Percentiles rank a stretch among this genome's conserved stretches.
Conservation (phyloP, 2,113 vertebrate species). For the Chionis minor region DNA sequence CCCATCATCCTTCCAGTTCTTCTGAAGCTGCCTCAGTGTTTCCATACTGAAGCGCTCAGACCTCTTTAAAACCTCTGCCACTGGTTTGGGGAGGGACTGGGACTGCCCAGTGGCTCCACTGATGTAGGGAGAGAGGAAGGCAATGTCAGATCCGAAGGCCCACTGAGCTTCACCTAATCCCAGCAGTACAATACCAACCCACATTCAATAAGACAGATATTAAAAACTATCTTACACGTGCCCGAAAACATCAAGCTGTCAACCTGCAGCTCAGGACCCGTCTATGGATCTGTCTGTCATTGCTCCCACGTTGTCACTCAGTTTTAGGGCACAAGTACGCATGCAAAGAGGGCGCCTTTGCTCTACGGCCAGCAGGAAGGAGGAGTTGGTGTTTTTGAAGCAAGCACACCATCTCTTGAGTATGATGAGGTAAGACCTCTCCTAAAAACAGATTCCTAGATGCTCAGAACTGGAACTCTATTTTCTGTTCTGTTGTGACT, state of each 20-base stretch:
- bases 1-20: not conserved
- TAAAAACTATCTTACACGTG: not conserved
- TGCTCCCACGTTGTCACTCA: not conserved
- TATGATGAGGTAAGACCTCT: not conserved
- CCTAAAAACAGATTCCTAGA: not conserved
- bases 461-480: not conserved
- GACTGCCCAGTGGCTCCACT: not conserved
- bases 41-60: not conserved
- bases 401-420: not conserved
- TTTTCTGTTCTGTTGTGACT: not conserved
- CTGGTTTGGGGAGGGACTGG: not conserved
- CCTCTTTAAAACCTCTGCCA: not conserved
- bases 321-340: not conserved
- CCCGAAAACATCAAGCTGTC: not conserved
- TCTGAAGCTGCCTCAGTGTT: not conserved
- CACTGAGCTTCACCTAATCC: not conserved
- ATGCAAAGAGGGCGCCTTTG: not conserved
- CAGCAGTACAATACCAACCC: not conserved
- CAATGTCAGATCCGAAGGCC: not conserved
- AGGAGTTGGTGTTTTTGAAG: not conserved
- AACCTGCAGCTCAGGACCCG: not conserved
- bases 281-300: fast-evolving
- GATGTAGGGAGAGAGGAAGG: not conserved
- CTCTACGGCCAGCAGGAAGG: not conserved
- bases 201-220: not conserved